Evolutionary conservation across 2,113 vertebrate genomes (phyloP), one percentile per base, ranked within the genome.

Genomic region (Etheostoma cragini): DNA sequence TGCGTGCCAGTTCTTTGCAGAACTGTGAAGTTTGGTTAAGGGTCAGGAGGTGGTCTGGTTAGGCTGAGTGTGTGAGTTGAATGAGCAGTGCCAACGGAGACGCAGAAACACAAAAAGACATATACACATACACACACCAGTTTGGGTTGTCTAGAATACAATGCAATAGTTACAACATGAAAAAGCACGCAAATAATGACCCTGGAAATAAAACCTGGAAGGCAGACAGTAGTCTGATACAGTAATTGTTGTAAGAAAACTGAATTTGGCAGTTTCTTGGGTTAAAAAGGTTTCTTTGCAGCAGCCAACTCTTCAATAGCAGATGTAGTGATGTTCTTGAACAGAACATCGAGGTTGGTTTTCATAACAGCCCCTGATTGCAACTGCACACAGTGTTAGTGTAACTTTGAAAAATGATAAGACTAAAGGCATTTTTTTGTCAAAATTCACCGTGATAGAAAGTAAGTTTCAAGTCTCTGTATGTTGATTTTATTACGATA

Each of bases 1-100:
- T 90, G 93, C 94, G 90, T 90, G 92, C 94, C 92, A 93, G 88
- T 80, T 93, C 87, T 93, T 87, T 88, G 86, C 76, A 91, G 81
- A 87, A 80, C 87, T 82, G 79, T 83, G 84, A 85, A 90, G 92
- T 92, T 92, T 78, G 77, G 86, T 89, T 85, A 68, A 78, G 84
- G 86, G 80, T 73, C 76, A 75, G 76, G 63, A 78, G 70, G 86
- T 75, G 87, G 87, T 81, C 75, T 74, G 73, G 21, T 63, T 46
- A 33, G 63, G 63, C 52, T 46, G 77, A 67, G 73, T 15, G 7
- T 60, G 63, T 38, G 24, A 70, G 60, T 54, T 46, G 75, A 82
- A 60, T 73, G 78, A 74, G 65, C 69, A 65, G 78, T 57, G 69
- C 81, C 83, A 82, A 72, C 75, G 3, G 65, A 87, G 42, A 83